A percentile compares a stretch with the other conserved stretches of the same genome.
Evolutionary conservation across 2,797 vertebrate species (phyloP).

Genomic region (Trichosurus vulpecula): DNA sequence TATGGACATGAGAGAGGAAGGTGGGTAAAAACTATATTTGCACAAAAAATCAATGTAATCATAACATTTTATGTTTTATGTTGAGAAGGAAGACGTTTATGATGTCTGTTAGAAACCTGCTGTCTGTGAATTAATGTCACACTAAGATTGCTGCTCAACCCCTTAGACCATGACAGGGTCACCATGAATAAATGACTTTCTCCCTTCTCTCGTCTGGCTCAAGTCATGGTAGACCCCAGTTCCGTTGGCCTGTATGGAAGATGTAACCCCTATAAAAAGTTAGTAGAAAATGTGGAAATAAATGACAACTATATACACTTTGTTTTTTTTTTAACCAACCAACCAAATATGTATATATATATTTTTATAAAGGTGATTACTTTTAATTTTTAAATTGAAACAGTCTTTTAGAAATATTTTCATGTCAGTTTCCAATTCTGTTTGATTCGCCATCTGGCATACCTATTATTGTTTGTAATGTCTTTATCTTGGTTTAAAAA

Average conservation of each 20-base stretch:
- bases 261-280: slow-evolving; percentile 28
- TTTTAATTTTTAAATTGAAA: slow-evolving; percentile 65
- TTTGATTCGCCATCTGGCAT: slow-evolving; percentile 54
- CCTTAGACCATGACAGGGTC: slow-evolving; percentile 17
- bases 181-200: slow-evolving; percentile 30
- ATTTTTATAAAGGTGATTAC: slow-evolving; percentile 49
- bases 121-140: slow-evolving; percentile 30
- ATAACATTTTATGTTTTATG: slow-evolving; percentile 52
- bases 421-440: slow-evolving; percentile 55
- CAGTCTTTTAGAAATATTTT: slow-evolving; percentile 65
- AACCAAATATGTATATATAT: background rate
- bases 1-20: slow-evolving; percentile 33
- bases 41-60: slow-evolving; percentile 49
- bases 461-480: slow-evolving; percentile 65
- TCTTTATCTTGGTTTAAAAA: slow-evolving; percentile 71
- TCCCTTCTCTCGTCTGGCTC: slow-evolving; percentile 20
- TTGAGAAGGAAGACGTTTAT: slow-evolving; percentile 17
- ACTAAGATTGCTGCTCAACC: slow-evolving; percentile 6
- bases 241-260: slow-evolving; percentile 28
- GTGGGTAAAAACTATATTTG: slow-evolving; percentile 33
- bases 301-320: slow-evolving; percentile 50
- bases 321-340: slow-evolving; percentile 26
- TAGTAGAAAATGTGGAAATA: slow-evolving; percentile 53
- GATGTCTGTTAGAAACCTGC: slow-evolving; percentile 54
- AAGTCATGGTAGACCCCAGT: slow-evolving; percentile 2